phyloP scores from a whole-genome alignment of 2,888 invertebrate species.

The Pyralis farinalis region DNA sequence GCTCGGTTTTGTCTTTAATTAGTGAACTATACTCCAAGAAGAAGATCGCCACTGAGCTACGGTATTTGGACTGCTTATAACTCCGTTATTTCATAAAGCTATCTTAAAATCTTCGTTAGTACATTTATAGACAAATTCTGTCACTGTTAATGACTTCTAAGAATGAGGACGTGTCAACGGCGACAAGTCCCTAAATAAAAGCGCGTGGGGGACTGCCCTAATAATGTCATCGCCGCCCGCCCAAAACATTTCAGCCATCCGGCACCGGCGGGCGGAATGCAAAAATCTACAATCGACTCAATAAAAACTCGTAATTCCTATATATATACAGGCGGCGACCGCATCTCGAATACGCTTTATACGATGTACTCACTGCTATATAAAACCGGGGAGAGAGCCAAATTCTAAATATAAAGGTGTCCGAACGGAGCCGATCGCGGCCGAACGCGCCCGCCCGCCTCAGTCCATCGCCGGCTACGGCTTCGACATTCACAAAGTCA shows the following conservation, averaged over 20 bases:
- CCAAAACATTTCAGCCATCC: slow-evolving; percentile 47
- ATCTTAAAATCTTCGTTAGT: no score
- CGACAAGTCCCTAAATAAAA: slow-evolving; percentile 1
- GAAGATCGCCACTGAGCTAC: no score
- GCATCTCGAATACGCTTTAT: slow-evolving; percentile 78
- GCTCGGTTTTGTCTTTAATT: no score
- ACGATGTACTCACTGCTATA: slow-evolving; percentile 80
- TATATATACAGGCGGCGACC: slow-evolving; percentile 70
- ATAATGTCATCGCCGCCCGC: slow-evolving; percentile 31
- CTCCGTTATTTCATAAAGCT: no score
- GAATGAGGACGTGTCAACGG: neutral
- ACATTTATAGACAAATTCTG: no score
- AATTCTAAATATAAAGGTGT: slow-evolving; percentile 82
- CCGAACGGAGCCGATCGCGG: slow-evolving; percentile 66
- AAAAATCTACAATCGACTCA: slow-evolving; percentile 73
- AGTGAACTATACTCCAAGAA: no score
- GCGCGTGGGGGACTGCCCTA: slow-evolving; percentile 13
- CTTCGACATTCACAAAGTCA: slow-evolving; percentile 62
- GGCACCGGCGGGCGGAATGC: slow-evolving; percentile 53
- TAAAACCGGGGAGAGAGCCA: slow-evolving; percentile 83
- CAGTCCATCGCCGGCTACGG: slow-evolving; percentile 76
- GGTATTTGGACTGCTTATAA: no score
- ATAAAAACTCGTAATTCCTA: slow-evolving; percentile 78
- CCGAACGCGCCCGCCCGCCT: slow-evolving; percentile 75
- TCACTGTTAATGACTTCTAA: no score